Evolutionary conservation across 2,113 vertebrate species (phyloP).

Genomic region (Macaca nemestrina): DNA sequence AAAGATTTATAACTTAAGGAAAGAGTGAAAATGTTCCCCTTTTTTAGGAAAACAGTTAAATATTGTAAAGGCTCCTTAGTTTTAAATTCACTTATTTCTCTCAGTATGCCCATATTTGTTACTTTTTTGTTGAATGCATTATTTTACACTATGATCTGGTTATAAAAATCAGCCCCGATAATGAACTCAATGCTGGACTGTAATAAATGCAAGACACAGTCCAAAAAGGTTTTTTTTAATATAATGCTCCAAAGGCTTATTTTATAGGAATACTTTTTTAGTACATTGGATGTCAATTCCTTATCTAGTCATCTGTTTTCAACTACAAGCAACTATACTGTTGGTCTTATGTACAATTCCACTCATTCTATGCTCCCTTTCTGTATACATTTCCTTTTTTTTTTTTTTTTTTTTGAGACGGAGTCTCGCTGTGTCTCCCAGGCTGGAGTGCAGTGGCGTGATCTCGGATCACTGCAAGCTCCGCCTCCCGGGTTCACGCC

Average conservation of each 20-base stretch:
- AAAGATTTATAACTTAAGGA: neutral
- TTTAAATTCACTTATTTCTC: constrained; percentile 21
- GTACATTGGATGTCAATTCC: neutral
- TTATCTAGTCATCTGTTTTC: neutral
- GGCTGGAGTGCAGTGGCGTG: too few relatives aligned
- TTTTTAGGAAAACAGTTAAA: neutral
- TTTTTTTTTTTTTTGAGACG: too few relatives aligned
- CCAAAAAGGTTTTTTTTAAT: neutral
- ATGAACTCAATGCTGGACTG: neutral
- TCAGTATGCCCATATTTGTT: neutral
- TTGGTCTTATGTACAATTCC: neutral
- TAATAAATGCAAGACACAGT: neutral
- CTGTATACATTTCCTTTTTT: neutral
- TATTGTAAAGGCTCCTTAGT: neutral
- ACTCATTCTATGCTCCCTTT: neutral
- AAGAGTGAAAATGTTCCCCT: neutral
- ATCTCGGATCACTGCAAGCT: too few relatives aligned
- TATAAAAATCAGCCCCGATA: neutral
- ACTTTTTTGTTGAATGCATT: neutral
- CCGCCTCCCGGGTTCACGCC: too few relatives aligned
- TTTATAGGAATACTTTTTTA: neutral
- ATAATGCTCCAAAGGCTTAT: neutral
- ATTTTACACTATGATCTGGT: neutral
- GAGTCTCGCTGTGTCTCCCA: too few relatives aligned
- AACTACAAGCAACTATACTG: neutral